These are phyloP conservation scores for Epinotia ramella DNA, from an alignment of 2,888 invertebrate species.

Conservation along the genomic window DNA sequence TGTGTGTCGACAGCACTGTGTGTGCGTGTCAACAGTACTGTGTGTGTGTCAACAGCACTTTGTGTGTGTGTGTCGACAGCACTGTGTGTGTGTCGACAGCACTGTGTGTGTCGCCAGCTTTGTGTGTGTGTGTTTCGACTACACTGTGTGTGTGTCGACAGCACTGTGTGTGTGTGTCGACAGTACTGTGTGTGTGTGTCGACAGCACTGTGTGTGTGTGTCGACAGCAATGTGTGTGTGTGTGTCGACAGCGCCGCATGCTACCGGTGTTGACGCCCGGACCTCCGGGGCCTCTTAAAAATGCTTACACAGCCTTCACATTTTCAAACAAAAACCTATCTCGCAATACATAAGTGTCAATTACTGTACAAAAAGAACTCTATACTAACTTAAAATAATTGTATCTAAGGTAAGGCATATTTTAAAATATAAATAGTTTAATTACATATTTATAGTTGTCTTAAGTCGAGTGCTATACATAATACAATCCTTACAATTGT, in stretches of 20 bases:
- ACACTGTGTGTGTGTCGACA: neutral
- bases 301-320: slow-evolving; percentile 82
- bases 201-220: no score
- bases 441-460: slow-evolving; percentile 75
- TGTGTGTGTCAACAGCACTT: no score
- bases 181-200: neutral
- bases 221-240: neutral
- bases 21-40: no score
- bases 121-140: slow-evolving; percentile 3
- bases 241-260: slow-evolving; percentile 24
- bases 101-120: no score
- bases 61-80: no score
- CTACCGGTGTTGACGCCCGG: slow-evolving; percentile 55
- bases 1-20: neutral
- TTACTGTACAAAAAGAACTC: slow-evolving; percentile 70
- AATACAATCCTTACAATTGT: slow-evolving; percentile 62
- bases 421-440: slow-evolving; percentile 79
- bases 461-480: slow-evolving; percentile 77
- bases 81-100: no score
- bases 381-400: slow-evolving; percentile 63
- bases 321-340: slow-evolving; percentile 46
- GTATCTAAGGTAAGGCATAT: slow-evolving; percentile 77
- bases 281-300: slow-evolving; percentile 63
- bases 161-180: no score
- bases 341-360: slow-evolving; percentile 58